Base-by-base conservation (phyloP, 2,888 invertebrate genomes). In the Autographa gamma region DNA sequence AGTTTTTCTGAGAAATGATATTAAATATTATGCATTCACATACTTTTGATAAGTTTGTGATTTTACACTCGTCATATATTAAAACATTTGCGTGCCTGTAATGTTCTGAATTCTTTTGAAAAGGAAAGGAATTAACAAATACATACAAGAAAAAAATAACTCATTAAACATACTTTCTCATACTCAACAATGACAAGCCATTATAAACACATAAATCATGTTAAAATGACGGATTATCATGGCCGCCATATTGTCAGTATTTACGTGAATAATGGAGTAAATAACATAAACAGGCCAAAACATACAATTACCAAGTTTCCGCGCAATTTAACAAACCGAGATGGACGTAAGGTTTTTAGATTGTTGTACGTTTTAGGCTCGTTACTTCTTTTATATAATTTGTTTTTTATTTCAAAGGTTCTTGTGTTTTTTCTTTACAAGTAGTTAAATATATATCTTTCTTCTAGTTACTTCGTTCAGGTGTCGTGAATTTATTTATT, bases 291-390 rank as follows among this genome's bases (percentile, higher is more conserved):
- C 60, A 77, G 82, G 71, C 71, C 76, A 68, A 72, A 79, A 76
- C 73, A 82, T 63, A 83, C 86, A 88, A 90, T 91, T 90, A 91
- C 86, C 88, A 87, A 85, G 87, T 88, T 90, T 88, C 89, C 85
- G 84, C 86, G 77, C 85, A 84, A 86, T 89, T 90, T 85, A 86
- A 78, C 87, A 76, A 74, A 77, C 74, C 76, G 81, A 80, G 76
- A 83, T 80, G 81, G 82, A 64, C 60, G 72, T 38, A 72, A 69
- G 69, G 62, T 56, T 62, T 63, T 18, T 67, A 67, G 62, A 67
- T 67, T 69, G 69, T 66, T 66, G 18, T 34, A 43, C 66, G 43
- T 69, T 78, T 66, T 41, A 6, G 56, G 66, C 68, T 73, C 68
- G 61, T 59, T 52, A 54, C 56, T 41, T 61, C n/a, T 66, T 68